These are phyloP conservation scores for Sebastes itinus DNA, from an alignment of 2,797 vertebrate species.

Conservation along the genomic window DNA sequence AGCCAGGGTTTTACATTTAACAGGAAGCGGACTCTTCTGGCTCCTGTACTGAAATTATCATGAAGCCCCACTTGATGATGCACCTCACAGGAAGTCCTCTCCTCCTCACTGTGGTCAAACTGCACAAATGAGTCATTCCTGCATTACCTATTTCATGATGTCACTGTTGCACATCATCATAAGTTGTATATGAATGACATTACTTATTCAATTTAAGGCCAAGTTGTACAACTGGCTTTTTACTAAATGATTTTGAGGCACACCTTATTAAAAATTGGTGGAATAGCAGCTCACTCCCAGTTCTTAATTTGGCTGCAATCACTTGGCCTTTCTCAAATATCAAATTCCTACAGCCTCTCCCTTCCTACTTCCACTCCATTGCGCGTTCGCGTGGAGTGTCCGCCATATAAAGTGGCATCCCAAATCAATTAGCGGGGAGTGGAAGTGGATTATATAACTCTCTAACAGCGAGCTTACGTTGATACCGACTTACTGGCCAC, in stretches of 20 bases:
- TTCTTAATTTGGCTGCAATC: neutral
- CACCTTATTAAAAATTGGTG: neutral
- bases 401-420: no score
- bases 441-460: no score
- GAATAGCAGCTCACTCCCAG: neutral
- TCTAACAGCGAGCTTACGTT: no score
- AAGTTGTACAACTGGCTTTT: neutral
- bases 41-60: neutral
- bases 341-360: no score
- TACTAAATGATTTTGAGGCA: neutral
- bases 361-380: no score
- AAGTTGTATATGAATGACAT: neutral
- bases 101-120: neutral
- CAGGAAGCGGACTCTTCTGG: neutral
- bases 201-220: neutral
- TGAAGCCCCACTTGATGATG: neutral
- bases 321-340: no score
- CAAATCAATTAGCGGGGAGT: no score
- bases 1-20: neutral
- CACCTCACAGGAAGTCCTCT: constrained; percentile 4
- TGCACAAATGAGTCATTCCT: neutral
- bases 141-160: neutral
- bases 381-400: accelerated
- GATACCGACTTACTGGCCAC: no score
- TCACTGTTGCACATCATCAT: neutral